phyloP scores from a whole-genome alignment of 1,140 invertebrate genomes.

The Amyelois transitella region DNA sequence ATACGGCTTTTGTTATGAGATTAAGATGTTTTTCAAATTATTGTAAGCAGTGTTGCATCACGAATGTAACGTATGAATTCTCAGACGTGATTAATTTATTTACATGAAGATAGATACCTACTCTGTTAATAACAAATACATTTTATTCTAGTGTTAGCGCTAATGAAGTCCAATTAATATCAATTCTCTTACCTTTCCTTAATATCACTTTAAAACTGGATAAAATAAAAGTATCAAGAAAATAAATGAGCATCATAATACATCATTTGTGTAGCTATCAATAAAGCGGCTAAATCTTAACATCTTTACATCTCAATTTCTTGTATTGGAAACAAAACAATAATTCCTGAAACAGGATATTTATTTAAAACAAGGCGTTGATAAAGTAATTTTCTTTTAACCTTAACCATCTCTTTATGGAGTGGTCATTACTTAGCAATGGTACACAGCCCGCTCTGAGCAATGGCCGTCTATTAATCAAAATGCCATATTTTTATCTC shows the following conservation, averaged over 20 bases:
- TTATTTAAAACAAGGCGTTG: slow-evolving; percentile 75
- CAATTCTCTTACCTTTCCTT: slow-evolving; percentile 5
- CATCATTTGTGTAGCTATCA: slow-evolving; percentile 67
- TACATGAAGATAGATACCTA: no score
- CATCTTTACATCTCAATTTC: slow-evolving; percentile 68
- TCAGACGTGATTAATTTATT: no score
- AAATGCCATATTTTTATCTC: slow-evolving; percentile 70
- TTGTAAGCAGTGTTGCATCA: no score
- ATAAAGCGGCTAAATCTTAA: slow-evolving; percentile 66
- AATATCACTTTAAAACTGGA: slow-evolving; percentile 8
- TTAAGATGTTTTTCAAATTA: no score
- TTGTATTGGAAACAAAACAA: slow-evolving; percentile 70
- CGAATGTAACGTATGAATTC: no score
- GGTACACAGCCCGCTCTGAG: slow-evolving; percentile 73
- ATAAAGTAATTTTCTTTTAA: slow-evolving; percentile 75
- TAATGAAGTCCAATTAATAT: background rate
- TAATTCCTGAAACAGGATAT: slow-evolving; percentile 74
- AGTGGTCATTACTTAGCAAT: slow-evolving; percentile 74
- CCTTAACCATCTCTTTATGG: slow-evolving; percentile 74
- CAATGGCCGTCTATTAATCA: slow-evolving; percentile 75
- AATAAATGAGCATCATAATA: slow-evolving; percentile 63
- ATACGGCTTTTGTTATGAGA: background rate
- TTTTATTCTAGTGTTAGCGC: background rate
- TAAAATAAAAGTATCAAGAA: slow-evolving; percentile 12
- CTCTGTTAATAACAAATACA: background rate